Base-by-base conservation (phyloP, 2,888 invertebrate species). In the Drosophila histrio region DNA sequence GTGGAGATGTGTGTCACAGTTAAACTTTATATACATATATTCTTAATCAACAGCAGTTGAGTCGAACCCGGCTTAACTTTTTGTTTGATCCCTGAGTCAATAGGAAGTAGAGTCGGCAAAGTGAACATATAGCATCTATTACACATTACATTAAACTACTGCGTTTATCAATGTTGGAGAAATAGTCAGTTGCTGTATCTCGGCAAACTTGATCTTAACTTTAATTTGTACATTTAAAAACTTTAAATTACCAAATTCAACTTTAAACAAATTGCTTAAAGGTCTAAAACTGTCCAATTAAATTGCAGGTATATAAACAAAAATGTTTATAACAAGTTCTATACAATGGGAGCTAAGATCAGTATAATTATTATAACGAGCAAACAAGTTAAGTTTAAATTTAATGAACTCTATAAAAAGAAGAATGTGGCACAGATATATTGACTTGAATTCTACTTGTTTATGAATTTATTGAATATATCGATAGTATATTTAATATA, bases 391-490 rank as follows among this genome's bases (percentile, higher is more conserved):
- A 9, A 13, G 3, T 1, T 7, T 1, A 3, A 36, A 36, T 36
- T 36, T 17, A 9, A 15, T 3, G n/a, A 9, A 9, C 17, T 36
- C 0, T 17, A 17, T 17, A 9, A 8, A 34, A 34, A 15, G 1
- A 15, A 15, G 5, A 32, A 0, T 7, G 8, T 11, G 0, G 28
- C 1, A 2, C 3, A 28, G 28, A 28, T 19, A 11, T 38, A 19
- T 11, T 13, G 5, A 6, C 5, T 21, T 6, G 13, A n/a, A 34
- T 46, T 17, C 6, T n/a, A 9, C 1, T 17, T 44, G 38, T 50
- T 59, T 64, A 72, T 59, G 49, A n/a, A 53, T 64, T 64, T 71
- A 58, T 57, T 53, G 22, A 15, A 17, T 30, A 50, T 21, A 19
- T 22, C 38, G 46, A 54, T 61, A 46, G 32, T 39, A 47, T 41